Conservation (phyloP, 1,140 invertebrate species). For the Dendroctonus valens region DNA sequence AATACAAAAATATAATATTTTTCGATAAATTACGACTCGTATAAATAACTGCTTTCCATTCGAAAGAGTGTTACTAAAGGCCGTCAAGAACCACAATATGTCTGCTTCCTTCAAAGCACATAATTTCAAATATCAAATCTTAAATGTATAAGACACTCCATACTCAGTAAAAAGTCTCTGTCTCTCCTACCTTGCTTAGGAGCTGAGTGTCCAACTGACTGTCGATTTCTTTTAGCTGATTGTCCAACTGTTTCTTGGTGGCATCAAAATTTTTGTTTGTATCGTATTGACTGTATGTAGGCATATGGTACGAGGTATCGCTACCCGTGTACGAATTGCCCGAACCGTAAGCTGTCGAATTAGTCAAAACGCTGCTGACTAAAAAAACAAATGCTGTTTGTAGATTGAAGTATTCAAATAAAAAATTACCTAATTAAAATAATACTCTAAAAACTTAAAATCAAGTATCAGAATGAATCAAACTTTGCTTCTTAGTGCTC, state of each 20-base stretch:
- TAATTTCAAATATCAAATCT: too few relatives aligned
- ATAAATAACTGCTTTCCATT: too few relatives aligned
- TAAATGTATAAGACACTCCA: constrained; percentile 3
- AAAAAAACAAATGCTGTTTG: not conserved
- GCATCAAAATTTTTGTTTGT: constrained; percentile 68
- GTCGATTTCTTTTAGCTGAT: constrained; percentile 79
- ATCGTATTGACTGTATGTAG: constrained; percentile 56
- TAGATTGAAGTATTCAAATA: not conserved
- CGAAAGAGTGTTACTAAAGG: too few relatives aligned
- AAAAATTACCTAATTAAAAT: too few relatives aligned
- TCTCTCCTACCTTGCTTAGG: constrained; percentile 66
- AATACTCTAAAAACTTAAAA: too few relatives aligned
- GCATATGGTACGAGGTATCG: constrained; percentile 52
- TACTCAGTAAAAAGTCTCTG: constrained; percentile 51
- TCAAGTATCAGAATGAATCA: too few relatives aligned
- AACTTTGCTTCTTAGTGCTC: too few relatives aligned
- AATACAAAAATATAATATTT: too few relatives aligned
- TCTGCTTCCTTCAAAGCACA: too few relatives aligned
- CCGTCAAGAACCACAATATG: too few relatives aligned
- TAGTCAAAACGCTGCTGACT: constrained; percentile 60
- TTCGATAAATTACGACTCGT: too few relatives aligned
- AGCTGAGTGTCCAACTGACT: constrained; percentile 62
- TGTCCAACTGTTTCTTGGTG: constrained; percentile 74
- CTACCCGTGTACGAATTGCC: constrained; percentile 60
- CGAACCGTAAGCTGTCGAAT: constrained; percentile 59